Conservation (phyloP, 2,888 invertebrate genomes). For the Octodonta nipae region DNA sequence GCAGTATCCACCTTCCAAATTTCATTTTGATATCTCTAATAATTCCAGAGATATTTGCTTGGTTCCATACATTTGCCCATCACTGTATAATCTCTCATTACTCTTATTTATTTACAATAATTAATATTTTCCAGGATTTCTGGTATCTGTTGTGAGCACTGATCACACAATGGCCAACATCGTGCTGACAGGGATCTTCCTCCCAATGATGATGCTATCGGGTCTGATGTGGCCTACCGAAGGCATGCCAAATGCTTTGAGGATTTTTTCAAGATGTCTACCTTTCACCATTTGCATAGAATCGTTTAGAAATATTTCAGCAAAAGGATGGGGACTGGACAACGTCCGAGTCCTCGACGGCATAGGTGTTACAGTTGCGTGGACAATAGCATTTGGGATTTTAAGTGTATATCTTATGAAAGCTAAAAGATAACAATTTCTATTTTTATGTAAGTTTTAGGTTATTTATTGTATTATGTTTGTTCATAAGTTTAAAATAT, state of each 20-base stretch:
- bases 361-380: constrained; percentile 50
- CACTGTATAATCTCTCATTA: too few species aligned
- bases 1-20: too few species aligned
- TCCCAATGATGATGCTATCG: constrained; percentile 56
- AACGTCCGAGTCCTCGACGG: constrained; percentile 61
- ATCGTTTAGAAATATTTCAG: constrained; percentile 61
- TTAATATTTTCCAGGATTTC: constrained; percentile 46
- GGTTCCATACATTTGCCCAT: too few species aligned
- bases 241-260: constrained; percentile 42
- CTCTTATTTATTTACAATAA: too few species aligned
- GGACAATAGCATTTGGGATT: constrained; percentile 36
- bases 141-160: constrained; percentile 65
- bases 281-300: constrained; percentile 72
- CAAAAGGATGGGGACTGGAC: constrained; percentile 57
- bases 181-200: constrained; percentile 75
- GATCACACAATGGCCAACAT: constrained; percentile 74
- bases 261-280: constrained; percentile 26
- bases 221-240: constrained; percentile 59
- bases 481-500: too few species aligned
- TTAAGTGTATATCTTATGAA: constrained; percentile 26
- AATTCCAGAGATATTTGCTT: too few species aligned
- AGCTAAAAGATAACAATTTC: constrained; percentile 26
- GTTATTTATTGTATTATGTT: too few species aligned
- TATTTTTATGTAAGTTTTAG: too few species aligned
- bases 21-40: too few species aligned